Conservation (phyloP, 2,113 vertebrate species). For the Collichthys lucidus region DNA sequence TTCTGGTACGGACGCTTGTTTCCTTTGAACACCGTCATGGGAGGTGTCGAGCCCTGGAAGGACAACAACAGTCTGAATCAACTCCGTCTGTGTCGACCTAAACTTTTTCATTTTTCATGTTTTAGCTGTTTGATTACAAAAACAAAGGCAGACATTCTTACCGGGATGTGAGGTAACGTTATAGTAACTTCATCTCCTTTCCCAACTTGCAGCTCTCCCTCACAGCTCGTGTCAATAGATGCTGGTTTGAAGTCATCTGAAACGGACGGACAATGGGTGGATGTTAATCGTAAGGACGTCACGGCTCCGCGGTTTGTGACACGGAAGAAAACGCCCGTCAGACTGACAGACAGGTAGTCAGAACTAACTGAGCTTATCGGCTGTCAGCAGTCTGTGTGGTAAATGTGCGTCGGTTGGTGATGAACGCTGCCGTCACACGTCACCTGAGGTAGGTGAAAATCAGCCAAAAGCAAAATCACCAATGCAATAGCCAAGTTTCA, state of each 20-base stretch:
- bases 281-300: background rate
- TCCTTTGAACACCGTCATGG: slow-evolving; percentile 99
- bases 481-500: too few relatives aligned
- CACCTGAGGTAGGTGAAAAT: too few relatives aligned
- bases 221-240: slow-evolving; percentile 96
- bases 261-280: background rate
- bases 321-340: too few relatives aligned
- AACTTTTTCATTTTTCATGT: background rate
- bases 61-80: background rate
- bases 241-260: slow-evolving; percentile 99
- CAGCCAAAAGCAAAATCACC: too few relatives aligned
- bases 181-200: slow-evolving; percentile 99
- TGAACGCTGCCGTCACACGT: too few relatives aligned
- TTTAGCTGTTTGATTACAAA: background rate
- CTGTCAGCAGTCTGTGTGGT: too few relatives aligned
- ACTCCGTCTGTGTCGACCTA: background rate
- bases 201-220: slow-evolving; percentile 96
- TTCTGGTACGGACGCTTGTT: slow-evolving; percentile 98
- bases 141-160: slow-evolving; percentile 74
- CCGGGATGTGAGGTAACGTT: slow-evolving; percentile 96
- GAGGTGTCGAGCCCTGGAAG: slow-evolving; percentile 94
- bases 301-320: too few relatives aligned
- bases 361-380: too few relatives aligned
- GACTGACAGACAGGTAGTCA: too few relatives aligned
- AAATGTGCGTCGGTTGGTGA: too few relatives aligned